Evolutionary conservation across 37 sponge, comb jelly and placozoan genomes (phyloP), one percentile per base, ranked within the genome.

Genomic region (Sycon ciliatum): DNA sequence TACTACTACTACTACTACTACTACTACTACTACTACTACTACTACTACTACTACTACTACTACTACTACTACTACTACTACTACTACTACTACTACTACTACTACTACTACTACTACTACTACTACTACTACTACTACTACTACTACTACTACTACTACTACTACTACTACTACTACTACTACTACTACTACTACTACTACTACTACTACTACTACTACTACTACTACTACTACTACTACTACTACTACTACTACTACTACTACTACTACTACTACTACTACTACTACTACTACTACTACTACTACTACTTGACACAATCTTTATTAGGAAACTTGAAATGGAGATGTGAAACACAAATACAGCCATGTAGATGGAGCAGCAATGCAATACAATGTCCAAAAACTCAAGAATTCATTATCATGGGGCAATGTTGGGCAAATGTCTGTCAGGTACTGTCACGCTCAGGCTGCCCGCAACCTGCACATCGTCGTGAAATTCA

Each of bases 1-100:
- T 46, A 46, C 52, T 46, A 46, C 52, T 46, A 46, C 52, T 46
- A 46, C 52, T 46, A 46, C 52, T 46, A 46, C 52, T 46, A 46
- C 52, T 46, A 46, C 52, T 46, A 46, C 52, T 46, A 46, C 52
- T 46, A 46, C 52, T 46, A 46, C 52, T 46, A 46, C 52, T 46
- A 46, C 52, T 46, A 46, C 52, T 46, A 18, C 52, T 16, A 18
- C 52, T 16, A 46, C 52, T 46, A 46, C 52, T 46, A 46, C 52
- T 46, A 46, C 52, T 16, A 46, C 52, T 46, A 46, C 52, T 46
- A 46, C 52, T 16, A 46, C 52, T 46, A 46, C 52, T 46, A 46
- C 52, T 16, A 11, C 52, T 11, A 46, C 52, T 46, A 46, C 52
- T 16, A 46, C 52, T 46, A 46, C 52, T 46, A 46, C 52, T 46